These are phyloP conservation scores for Pegea sp. DNA, from an alignment of 23 tunicate genomes.

Conservation along the genomic window DNA sequence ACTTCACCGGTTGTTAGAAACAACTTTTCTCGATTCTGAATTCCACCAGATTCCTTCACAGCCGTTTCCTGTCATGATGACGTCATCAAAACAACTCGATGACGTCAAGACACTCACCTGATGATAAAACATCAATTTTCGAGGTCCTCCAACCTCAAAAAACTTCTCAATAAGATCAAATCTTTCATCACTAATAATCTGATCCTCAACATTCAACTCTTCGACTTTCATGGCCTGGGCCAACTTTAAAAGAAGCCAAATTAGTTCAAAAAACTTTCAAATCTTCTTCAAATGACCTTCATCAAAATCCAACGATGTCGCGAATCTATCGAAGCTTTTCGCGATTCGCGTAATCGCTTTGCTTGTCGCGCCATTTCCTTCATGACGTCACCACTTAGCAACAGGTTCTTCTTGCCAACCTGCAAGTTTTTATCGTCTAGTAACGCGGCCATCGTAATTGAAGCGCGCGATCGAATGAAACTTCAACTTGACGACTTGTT, in stretches of 20 bases:
- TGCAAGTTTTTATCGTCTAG: too few relatives aligned
- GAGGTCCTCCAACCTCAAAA: slow-evolving; percentile 54
- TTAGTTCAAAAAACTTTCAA: not conserved
- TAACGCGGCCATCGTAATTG: too few relatives aligned
- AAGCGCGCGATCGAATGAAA: slow-evolving; percentile 3
- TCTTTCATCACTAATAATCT: slow-evolving; percentile 73
- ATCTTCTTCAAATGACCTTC: slow-evolving; percentile 17
- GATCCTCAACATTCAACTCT: slow-evolving; percentile 55
- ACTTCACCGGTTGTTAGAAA: slow-evolving; percentile 73
- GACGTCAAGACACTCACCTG: slow-evolving; percentile 34
- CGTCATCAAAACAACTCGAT: not conserved
- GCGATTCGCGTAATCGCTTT: slow-evolving; percentile 64
- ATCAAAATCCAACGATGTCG: slow-evolving; percentile 78
- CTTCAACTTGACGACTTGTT: not conserved
- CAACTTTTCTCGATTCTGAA: slow-evolving; percentile 76
- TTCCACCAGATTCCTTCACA: slow-evolving; percentile 27
- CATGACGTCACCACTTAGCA: slow-evolving; percentile 83
- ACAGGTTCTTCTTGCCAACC: slow-evolving; percentile 84
- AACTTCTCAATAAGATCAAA: slow-evolving; percentile 77
- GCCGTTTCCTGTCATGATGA: not conserved
- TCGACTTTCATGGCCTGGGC: slow-evolving; percentile 80
- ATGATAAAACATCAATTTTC: slow-evolving; percentile 87
- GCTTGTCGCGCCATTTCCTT: slow-evolving; percentile 96
- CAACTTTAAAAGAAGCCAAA: slow-evolving; percentile 10
- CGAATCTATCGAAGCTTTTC: slow-evolving; percentile 57